Evolutionary conservation across 1,140 invertebrate genomes (phyloP).

Genomic region (Bombus waltoni): DNA sequence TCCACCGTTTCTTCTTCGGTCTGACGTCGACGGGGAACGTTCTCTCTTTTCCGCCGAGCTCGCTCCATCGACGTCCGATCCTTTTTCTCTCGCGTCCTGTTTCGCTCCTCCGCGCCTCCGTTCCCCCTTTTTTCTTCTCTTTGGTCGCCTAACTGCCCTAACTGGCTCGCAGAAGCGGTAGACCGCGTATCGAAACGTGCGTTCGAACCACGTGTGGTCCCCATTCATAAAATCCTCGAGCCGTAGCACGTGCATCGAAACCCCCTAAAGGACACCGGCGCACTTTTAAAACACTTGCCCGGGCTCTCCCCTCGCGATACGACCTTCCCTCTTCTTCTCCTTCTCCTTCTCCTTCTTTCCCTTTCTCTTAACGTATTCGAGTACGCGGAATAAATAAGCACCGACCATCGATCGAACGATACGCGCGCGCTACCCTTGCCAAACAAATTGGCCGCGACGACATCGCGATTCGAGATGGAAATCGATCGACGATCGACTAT

Average conservation of each 20-base stretch:
- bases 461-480: background rate
- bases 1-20: constrained; percentile 55
- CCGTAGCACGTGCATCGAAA: constrained; percentile 60
- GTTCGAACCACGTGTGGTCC: constrained; percentile 69
- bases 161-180: constrained; percentile 60
- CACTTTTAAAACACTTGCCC: background rate
- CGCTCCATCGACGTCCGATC: background rate
- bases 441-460: background rate
- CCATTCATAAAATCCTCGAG: constrained; percentile 68
- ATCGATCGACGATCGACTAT: too few relatives aligned
- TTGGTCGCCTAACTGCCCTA: constrained; percentile 57
- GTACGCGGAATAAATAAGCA: background rate
- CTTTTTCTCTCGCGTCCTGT: background rate
- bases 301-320: background rate
- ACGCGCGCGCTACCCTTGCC: too few relatives aligned
- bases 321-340: background rate
- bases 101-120: background rate
- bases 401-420: background rate
- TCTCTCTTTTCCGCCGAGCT: constrained; percentile 6
- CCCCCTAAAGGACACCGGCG: constrained; percentile 41
- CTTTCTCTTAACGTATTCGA: background rate
- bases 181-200: constrained; percentile 60
- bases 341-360: background rate
- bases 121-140: constrained; percentile 48
- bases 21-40: background rate